These are phyloP conservation scores for Trachelus tabidus DNA, from an alignment of 2,888 invertebrate genomes.

Conservation along the genomic window DNA sequence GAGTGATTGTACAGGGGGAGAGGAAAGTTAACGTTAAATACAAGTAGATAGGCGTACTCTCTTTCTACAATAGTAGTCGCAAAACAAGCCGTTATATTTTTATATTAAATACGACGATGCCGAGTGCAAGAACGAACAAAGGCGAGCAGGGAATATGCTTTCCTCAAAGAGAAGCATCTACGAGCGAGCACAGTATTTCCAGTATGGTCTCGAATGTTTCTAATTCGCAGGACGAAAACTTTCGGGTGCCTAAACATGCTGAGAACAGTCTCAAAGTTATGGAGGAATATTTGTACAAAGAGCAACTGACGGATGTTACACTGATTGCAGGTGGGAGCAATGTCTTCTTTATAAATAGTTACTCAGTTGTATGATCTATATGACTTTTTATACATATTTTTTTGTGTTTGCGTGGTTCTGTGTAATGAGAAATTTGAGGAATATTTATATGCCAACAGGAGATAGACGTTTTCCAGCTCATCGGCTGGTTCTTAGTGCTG, in stretches of 20 bases:
- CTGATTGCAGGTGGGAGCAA: slow-evolving; percentile 77
- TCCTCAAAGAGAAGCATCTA: slow-evolving; percentile 50
- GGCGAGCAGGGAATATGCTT: slow-evolving; percentile 43
- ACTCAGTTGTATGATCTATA: not conserved
- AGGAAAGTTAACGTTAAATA: not conserved
- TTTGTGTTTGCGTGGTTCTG: not conserved
- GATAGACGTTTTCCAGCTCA: slow-evolving; percentile 79
- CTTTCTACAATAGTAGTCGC: not conserved
- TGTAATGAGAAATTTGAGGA: not conserved
- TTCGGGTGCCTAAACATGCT: slow-evolving; percentile 82
- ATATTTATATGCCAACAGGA: slow-evolving; percentile 47
- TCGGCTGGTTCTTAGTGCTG: slow-evolving; percentile 89
- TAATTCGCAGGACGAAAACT: slow-evolving; percentile 82
- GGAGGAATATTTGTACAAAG: slow-evolving; percentile 83
- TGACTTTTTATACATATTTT: not conserved
- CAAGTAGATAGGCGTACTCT: not conserved
- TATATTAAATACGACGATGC: slow-evolving; percentile 23
- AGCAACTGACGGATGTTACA: slow-evolving; percentile 88
- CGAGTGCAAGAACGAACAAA: slow-evolving; percentile 36
- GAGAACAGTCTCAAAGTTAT: slow-evolving; percentile 84
- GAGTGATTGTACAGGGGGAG: not conserved
- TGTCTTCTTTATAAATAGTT: slow-evolving; percentile 9
- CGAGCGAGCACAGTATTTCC: slow-evolving; percentile 58
- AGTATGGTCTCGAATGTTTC: slow-evolving; percentile 51
- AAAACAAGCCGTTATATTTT: not conserved